These are phyloP conservation scores for Callopanchax toddi DNA, from an alignment of 2,113 vertebrate genomes.

Conservation along the genomic window DNA sequence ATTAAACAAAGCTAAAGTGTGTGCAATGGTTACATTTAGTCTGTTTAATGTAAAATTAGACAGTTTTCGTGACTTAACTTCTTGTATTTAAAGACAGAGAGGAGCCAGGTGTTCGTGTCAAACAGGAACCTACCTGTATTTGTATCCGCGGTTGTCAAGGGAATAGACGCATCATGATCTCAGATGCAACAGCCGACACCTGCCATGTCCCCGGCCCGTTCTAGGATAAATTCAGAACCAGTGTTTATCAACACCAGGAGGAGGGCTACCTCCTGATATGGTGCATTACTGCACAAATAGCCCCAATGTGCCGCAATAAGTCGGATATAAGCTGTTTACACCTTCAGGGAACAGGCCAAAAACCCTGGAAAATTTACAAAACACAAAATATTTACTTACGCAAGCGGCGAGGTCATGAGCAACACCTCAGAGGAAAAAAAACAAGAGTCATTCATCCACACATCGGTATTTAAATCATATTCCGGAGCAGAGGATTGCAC, in stretches of 20 bases:
- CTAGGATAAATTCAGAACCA: slow-evolving; percentile 20
- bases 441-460: slow-evolving; percentile 29
- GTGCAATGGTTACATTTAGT: background rate
- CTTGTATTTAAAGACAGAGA: too few relatives aligned
- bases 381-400: slow-evolving; percentile 54
- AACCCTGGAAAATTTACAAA: background rate
- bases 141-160: slow-evolving; percentile 67
- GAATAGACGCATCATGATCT: slow-evolving; percentile 61
- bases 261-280: background rate
- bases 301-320: slow-evolving; percentile 47
- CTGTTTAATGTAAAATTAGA: background rate
- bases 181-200: slow-evolving; percentile 56
- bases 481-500: slow-evolving; percentile 46
- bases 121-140: slow-evolving; percentile 51
- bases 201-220: slow-evolving; percentile 27
- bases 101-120: background rate
- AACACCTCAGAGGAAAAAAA: background rate
- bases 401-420: slow-evolving; percentile 7
- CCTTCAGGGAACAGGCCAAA: background rate
- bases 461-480: slow-evolving; percentile 45
- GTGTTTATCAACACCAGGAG: background rate
- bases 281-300: background rate
- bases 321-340: slow-evolving; percentile 63
- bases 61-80: background rate
- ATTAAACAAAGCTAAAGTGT: background rate